These are phyloP conservation scores for Acleris sparsana DNA, from an alignment of 2,888 invertebrate species.

Conservation along the genomic window DNA sequence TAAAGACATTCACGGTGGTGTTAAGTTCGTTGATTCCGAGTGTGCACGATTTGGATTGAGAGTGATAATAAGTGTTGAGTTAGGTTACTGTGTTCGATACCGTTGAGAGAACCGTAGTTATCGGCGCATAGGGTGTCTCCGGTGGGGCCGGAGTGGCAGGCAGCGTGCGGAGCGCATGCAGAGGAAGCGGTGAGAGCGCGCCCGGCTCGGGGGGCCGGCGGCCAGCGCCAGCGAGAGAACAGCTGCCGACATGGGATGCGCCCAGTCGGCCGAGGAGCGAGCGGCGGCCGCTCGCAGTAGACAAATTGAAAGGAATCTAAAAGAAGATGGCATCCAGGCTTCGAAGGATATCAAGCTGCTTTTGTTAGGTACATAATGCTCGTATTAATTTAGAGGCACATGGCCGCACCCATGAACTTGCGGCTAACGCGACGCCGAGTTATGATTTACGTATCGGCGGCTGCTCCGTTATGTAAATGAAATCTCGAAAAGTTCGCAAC, in stretches of 20 bases:
- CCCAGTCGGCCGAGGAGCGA: conserved; percentile 99
- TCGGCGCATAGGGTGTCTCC: conserved; percentile 77
- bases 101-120: conserved; percentile 45
- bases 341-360: conserved; percentile 99
- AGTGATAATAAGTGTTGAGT: conserved; percentile 73
- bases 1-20: conserved; percentile 48
- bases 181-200: conserved; percentile 85
- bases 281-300: conserved; percentile 98
- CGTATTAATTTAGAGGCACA: conserved; percentile 29
- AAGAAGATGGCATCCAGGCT: conserved; percentile 99
- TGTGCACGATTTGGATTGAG: conserved; percentile 44
- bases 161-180: conserved; percentile 79
- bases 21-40: conserved; percentile 39
- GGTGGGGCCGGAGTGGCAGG: conserved; percentile 73
- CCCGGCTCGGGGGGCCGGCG: conserved; percentile 82
- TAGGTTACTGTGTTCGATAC: conserved; percentile 76
- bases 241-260: conserved; percentile 96
- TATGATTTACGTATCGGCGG: conserved; percentile 30
- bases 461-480: conserved; percentile 32
- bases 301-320: conserved; percentile 98
- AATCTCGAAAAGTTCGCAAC: conserved; percentile 34
- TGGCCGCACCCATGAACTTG: conserved; percentile 74
- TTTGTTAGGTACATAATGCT: conserved; percentile 90
- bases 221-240: conserved; percentile 78
- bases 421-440: conserved; percentile 36